Base-by-base conservation (phyloP, 2,888 invertebrate genomes). In the Masnerella sp. region DNA sequence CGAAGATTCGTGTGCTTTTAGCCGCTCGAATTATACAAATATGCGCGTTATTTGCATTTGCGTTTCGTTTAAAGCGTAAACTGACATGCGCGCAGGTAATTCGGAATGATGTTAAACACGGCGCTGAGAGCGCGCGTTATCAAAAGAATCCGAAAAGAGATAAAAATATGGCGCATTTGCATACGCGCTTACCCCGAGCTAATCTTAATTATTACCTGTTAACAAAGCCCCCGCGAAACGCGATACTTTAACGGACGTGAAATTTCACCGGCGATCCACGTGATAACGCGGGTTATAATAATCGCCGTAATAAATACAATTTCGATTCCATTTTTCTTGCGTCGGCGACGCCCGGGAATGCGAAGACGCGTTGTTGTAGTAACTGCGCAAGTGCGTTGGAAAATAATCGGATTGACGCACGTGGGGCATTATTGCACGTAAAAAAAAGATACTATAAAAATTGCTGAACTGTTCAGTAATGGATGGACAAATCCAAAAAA, bases 131-230 rank as follows among this genome's bases (percentile, higher is more conserved):
- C 28, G 32, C 49, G 61, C 40, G 51, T 40, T 54, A 67, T 62
- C 73, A 43, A 47, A 73, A 61, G 67, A 73, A 73, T 68, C 43
- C 51, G 51, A 42, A 61, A 47, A 65, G 22, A 40, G 18, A 32
- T 12, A 56, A 67, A 70, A 56, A 49, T 51, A 18, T 5, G 8
- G 30, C 34, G 18, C 18, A 62, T 72, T 72, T 54, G 62, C 67
- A 68, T 68, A 56, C 25, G 30, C 45, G 56, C 51, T 49, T 62
- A 45, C 64, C 61, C 42, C 59, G n/a, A 32, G 51, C 45, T 62
- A 68, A 62, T 73, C 61, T 56, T 73, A 67, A 73, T 68, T 68
- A 62, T 62, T 58, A 38, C 43, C 62, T 61, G 67, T 67, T 67
- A 72, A 72, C 65, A 65, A 72, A 72, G 40, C 58, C 17, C 18